Evolutionary conservation across 1,140 invertebrate species (phyloP).

Genomic region (Drosophila ironensis): DNA sequence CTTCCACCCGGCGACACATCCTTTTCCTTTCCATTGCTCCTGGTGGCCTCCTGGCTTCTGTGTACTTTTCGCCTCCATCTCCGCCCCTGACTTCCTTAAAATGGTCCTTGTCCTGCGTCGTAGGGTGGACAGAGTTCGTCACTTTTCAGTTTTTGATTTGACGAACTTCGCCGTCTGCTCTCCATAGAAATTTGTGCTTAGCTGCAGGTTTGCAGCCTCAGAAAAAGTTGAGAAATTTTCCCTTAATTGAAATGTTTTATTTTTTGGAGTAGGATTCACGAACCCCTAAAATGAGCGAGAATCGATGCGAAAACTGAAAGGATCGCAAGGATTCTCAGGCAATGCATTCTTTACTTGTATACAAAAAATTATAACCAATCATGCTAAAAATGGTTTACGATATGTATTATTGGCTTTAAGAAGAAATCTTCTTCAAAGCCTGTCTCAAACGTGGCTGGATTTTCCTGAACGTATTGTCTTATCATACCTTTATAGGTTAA

Average conservation of each 20-base stretch:
- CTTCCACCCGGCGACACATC: constrained; percentile 5
- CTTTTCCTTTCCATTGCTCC: not conserved
- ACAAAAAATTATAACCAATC: too few relatives aligned
- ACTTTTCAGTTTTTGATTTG: constrained; percentile 64
- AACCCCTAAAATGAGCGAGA: constrained; percentile 9
- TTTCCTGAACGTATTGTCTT: too few relatives aligned
- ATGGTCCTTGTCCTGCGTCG: constrained; percentile 49
- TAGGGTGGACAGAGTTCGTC: constrained; percentile 56
- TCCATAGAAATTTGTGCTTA: constrained; percentile 35
- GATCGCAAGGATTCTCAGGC: not conserved
- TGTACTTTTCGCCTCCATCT: constrained; percentile 12
- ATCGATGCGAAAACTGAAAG: not conserved
- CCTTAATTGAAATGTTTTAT: constrained; percentile 70
- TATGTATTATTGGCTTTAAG: too few relatives aligned
- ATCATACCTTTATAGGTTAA: too few relatives aligned
- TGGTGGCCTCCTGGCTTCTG: constrained; percentile 25
- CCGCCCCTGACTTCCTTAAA: constrained; percentile 27
- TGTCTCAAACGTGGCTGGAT: too few relatives aligned
- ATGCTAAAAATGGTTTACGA: too few relatives aligned
- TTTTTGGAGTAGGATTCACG: constrained; percentile 36
- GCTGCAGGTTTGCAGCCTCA: constrained; percentile 6
- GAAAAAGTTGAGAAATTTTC: constrained; percentile 60
- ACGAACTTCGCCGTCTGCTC: constrained; percentile 55
- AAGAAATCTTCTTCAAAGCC: too few relatives aligned
- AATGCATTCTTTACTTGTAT: too few relatives aligned